A percentile compares a stretch with the other conserved stretches of the same genome.
phyloP scores from a whole-genome alignment of 2,113 vertebrate species.

The Elephas maximus region DNA sequence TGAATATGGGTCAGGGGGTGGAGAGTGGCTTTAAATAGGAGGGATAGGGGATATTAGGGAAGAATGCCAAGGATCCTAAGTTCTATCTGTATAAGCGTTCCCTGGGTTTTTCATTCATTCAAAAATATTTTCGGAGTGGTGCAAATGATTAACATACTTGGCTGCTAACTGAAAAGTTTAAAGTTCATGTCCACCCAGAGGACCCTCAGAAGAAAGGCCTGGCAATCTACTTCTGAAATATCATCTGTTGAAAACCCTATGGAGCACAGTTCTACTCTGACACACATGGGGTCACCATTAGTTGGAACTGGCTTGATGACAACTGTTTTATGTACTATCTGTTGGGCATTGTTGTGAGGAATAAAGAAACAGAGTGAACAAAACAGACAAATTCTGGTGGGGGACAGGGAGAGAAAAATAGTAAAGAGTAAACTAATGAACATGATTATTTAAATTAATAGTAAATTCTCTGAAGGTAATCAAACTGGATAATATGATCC shows the following conservation, averaged over 20 bases:
- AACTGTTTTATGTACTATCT: neutral
- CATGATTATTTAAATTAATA: constrained; percentile 6
- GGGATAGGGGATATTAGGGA: neutral
- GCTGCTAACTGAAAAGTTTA: no score
- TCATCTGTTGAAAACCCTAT: neutral
- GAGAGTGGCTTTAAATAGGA: neutral
- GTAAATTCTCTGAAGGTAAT: neutral
- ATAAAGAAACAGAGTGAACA: neutral
- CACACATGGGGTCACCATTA: neutral
- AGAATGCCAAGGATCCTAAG: neutral
- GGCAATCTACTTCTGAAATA: neutral
- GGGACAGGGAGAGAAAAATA: neutral
- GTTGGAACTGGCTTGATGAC: neutral
- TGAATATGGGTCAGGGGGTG: neutral
- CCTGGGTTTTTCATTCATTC: neutral
- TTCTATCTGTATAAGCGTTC: neutral
- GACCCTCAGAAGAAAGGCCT: neutral
- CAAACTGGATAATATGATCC: neutral
- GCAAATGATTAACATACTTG: neutral
- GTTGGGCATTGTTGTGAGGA: neutral
- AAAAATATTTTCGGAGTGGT: neutral
- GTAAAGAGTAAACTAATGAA: constrained; percentile 12
- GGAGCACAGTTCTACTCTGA: neutral
- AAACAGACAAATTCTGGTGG: neutral
- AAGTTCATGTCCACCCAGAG: no score